Conservation (phyloP, 1,140 invertebrate species). For the Drosophila fuyamai region DNA sequence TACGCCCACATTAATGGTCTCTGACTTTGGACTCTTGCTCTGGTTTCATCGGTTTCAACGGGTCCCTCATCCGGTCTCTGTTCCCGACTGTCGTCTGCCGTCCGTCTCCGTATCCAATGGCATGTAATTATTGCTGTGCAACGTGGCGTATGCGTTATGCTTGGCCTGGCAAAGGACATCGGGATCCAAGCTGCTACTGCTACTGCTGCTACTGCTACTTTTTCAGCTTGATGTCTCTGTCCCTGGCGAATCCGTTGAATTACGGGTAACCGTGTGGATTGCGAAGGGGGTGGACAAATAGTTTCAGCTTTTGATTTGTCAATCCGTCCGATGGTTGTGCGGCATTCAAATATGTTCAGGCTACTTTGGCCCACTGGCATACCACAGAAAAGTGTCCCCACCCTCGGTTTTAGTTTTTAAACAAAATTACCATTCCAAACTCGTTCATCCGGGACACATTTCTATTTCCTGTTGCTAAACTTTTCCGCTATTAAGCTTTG, state of each 20-base stretch:
- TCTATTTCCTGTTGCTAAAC: conserved; percentile 34
- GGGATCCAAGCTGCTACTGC: conserved; percentile 4
- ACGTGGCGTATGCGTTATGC: conserved; percentile 80
- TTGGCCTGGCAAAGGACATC: conserved; percentile 67
- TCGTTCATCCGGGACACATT: conserved; percentile 31
- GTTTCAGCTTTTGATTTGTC: conserved; percentile 67
- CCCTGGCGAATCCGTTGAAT: conserved; percentile 34
- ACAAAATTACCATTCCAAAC: conserved; percentile 30
- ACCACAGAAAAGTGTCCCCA: conserved; percentile 14
- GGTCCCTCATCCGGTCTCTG: conserved; percentile 13
- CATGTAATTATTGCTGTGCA: conserved; percentile 82
- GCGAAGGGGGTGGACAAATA: conserved; percentile 41
- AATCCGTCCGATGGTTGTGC: conserved; percentile 36
- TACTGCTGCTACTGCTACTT: conserved; percentile 35
- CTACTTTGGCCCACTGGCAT: neutral
- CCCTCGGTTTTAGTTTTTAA: conserved; percentile 9
- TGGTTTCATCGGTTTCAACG: conserved; percentile 20
- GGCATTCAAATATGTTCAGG: conserved; percentile 44
- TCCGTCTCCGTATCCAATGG: conserved; percentile 66
- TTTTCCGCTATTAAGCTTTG: conserved; percentile 19
- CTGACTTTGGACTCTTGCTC: conserved; percentile 22
- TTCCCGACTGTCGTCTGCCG: neutral
- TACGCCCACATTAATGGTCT: conserved; percentile 81
- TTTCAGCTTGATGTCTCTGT: conserved; percentile 38
- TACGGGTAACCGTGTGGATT: conserved; percentile 22